These are phyloP conservation scores for Thymelicus acteon DNA, from an alignment of 2,888 invertebrate species.

Conservation along the genomic window DNA sequence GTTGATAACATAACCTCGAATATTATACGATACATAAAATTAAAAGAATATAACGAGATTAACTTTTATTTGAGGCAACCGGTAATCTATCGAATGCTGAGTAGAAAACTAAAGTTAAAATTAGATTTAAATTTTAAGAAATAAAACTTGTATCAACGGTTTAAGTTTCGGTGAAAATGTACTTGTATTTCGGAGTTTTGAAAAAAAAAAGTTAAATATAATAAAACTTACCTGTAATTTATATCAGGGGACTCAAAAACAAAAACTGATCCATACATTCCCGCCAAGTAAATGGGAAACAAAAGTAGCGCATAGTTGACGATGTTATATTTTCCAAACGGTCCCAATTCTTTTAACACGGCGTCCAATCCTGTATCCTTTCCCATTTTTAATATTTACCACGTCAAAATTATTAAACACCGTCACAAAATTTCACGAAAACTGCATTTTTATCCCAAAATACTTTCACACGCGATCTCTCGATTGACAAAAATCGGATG, in stretches of 20 bases:
- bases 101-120: neutral
- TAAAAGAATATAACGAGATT: neutral
- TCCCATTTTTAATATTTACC: conserved; percentile 52
- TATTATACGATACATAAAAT: neutral
- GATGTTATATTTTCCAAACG: conserved; percentile 74
- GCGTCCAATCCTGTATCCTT: conserved; percentile 61
- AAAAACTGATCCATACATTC: conserved; percentile 73
- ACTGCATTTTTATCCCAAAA: conserved; percentile 11
- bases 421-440: conserved; percentile 18
- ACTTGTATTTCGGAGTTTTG: neutral
- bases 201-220: neutral
- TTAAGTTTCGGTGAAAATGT: neutral
- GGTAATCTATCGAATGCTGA: neutral
- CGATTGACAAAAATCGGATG: conserved; percentile 19
- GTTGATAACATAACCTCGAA: neutral
- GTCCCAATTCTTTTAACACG: conserved; percentile 67
- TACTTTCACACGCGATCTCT: conserved; percentile 18
- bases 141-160: neutral
- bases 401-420: conserved; percentile 7
- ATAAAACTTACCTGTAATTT: conserved; percentile 63
- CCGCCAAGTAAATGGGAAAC: conserved; percentile 75
- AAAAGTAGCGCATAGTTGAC: conserved; percentile 72
- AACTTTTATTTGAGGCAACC: neutral
- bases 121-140: neutral
- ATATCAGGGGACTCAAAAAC: conserved; percentile 77